phyloP scores from a whole-genome alignment of 1,140 invertebrate genomes.

The Colletes gigas region DNA sequence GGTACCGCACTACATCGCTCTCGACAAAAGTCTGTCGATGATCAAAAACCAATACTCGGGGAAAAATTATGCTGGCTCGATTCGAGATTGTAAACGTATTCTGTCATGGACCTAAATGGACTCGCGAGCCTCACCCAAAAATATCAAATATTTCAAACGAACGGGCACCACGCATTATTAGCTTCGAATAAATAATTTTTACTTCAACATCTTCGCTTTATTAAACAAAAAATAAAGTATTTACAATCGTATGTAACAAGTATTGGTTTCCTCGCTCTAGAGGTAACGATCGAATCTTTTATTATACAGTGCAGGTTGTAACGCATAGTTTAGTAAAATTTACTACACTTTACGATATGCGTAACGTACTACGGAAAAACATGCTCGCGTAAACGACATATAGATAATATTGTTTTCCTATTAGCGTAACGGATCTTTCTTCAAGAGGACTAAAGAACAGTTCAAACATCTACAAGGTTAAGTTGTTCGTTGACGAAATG shows the following conservation, averaged over 20 bases:
- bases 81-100: conserved; percentile 26
- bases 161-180: too few relatives aligned
- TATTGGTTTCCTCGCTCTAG: background rate
- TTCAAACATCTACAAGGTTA: background rate
- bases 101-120: conserved; percentile 15
- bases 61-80: background rate
- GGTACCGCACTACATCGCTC: conserved; percentile 18
- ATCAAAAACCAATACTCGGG: background rate
- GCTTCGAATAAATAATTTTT: background rate
- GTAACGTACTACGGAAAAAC: background rate
- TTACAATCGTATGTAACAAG: conserved; percentile 8
- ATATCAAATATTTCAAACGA: too few relatives aligned
- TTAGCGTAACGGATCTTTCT: background rate
- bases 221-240: conserved; percentile 2
- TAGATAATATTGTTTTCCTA: background rate
- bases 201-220: conserved; percentile 13
- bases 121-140: background rate
- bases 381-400: background rate
- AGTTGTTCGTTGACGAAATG: background rate
- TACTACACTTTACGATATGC: background rate
- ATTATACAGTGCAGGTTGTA: background rate
- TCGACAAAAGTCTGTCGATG: conserved; percentile 16
- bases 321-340: background rate
- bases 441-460: background rate
- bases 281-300: background rate